A percentile compares a stretch with the other conserved stretches of the same genome.
Conservation (phyloP, 2,113 vertebrate genomes). For the Varanus salvator region DNA sequence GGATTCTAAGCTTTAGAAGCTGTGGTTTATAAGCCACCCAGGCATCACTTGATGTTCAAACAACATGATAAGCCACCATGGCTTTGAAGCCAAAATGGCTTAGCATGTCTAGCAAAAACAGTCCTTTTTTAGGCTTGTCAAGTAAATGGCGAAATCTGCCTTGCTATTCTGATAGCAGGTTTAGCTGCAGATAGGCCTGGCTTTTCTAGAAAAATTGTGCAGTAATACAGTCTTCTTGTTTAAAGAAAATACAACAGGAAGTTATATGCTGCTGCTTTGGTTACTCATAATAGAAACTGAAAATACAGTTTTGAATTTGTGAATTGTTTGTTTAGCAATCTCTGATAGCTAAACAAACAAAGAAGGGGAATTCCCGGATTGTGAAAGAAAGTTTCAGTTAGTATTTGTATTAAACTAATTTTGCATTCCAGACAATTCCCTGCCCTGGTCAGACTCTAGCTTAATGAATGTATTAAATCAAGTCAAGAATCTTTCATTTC, state of each 20-base stretch:
- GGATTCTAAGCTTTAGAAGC: too few species aligned
- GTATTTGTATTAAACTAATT: not conserved
- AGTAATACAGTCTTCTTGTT: not conserved
- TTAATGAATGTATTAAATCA: not conserved
- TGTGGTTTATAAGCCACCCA: too few species aligned
- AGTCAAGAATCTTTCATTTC: not conserved
- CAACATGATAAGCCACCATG: too few species aligned
- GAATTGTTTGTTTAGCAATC: not conserved
- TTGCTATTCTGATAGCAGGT: not conserved
- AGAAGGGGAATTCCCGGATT: not conserved
- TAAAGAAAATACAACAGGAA: not conserved
- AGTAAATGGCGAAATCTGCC: not conserved
- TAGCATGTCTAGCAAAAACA: too few species aligned
- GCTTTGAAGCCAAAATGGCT: too few species aligned
- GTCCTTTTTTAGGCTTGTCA: not conserved
- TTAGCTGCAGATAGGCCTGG: not conserved
- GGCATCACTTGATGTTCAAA: too few species aligned
- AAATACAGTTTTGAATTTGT: not conserved
- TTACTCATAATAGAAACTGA: not conserved
- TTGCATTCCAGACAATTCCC: not conserved
- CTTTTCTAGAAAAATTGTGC: not conserved
- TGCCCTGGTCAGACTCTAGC: not conserved
- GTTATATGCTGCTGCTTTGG: not conserved
- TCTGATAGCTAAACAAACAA: constrained; percentile 1
- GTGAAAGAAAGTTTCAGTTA: not conserved